Conservation (phyloP, 2,888 invertebrate genomes). For the Conomelus anceps region DNA sequence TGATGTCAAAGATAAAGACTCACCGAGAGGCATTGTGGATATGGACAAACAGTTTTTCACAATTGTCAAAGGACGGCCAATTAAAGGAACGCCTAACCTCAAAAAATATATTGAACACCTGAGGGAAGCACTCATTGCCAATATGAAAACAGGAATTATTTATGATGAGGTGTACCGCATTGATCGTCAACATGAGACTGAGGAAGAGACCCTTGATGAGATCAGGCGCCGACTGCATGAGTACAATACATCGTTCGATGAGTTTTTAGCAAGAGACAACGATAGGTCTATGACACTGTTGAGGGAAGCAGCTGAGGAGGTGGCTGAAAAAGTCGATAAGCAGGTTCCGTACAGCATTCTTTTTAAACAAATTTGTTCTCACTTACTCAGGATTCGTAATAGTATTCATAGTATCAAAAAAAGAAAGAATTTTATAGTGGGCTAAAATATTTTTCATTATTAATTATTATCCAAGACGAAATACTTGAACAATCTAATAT, state of each 20-base stretch:
- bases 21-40: background rate
- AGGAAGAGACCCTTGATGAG: conserved; percentile 13
- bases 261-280: conserved; percentile 1
- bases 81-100: conserved; percentile 16
- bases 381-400: too few relatives aligned
- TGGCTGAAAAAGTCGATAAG: background rate
- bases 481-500: too few relatives aligned
- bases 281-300: conserved; percentile 2
- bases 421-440: too few relatives aligned
- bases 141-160: conserved; percentile 19
- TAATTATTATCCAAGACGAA: too few relatives aligned
- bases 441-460: too few relatives aligned
- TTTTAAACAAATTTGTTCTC: too few relatives aligned
- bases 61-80: conserved; percentile 20
- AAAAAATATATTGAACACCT: conserved; percentile 17
- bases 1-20: background rate
- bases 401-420: too few relatives aligned
- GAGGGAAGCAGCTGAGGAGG: background rate
- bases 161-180: conserved; percentile 22
- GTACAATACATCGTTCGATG: background rate
- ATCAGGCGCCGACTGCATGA: background rate
- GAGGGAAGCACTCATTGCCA: conserved; percentile 11
- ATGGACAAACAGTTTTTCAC: conserved; percentile 17
- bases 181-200: conserved; percentile 18
- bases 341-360: too few relatives aligned